phyloP scores from a whole-genome alignment of 2,888 invertebrate species.

The Chorisops tibialis region DNA sequence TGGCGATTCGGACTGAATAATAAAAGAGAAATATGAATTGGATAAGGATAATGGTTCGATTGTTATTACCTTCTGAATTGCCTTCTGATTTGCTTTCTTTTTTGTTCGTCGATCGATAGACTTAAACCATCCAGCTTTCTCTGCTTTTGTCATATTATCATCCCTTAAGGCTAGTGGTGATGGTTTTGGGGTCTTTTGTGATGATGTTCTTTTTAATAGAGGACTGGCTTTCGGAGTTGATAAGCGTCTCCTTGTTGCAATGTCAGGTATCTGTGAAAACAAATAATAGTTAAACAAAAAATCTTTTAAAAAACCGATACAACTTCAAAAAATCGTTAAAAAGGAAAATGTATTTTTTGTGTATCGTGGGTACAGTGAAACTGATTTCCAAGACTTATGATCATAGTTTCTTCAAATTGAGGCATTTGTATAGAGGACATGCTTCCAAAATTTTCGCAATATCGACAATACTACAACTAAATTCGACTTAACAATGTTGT shows the following conservation, averaged over 20 bases:
- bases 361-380: neutral
- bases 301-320: too few species aligned
- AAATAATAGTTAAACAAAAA: constrained; percentile 7
- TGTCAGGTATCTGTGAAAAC: constrained; percentile 52
- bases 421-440: too few species aligned
- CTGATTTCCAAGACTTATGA: too few species aligned
- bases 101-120: constrained; percentile 70
- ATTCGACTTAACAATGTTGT: too few species aligned
- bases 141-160: constrained; percentile 49
- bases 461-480: too few species aligned
- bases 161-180: constrained; percentile 53
- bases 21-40: neutral
- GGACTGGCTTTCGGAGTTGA: constrained; percentile 73
- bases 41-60: constrained; percentile 20
- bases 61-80: constrained; percentile 39
- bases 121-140: constrained; percentile 73
- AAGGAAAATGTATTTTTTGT: too few species aligned
- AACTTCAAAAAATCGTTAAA: too few species aligned
- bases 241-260: constrained; percentile 68
- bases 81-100: constrained; percentile 58
- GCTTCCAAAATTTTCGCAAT: too few species aligned
- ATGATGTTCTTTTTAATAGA: constrained; percentile 60
- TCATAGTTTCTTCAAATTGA: too few species aligned
- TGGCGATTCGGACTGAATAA: constrained; percentile 33
- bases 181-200: constrained; percentile 47